Evolutionary conservation across 2,113 vertebrate genomes (phyloP).

Genomic region (Lates calcarifer): DNA sequence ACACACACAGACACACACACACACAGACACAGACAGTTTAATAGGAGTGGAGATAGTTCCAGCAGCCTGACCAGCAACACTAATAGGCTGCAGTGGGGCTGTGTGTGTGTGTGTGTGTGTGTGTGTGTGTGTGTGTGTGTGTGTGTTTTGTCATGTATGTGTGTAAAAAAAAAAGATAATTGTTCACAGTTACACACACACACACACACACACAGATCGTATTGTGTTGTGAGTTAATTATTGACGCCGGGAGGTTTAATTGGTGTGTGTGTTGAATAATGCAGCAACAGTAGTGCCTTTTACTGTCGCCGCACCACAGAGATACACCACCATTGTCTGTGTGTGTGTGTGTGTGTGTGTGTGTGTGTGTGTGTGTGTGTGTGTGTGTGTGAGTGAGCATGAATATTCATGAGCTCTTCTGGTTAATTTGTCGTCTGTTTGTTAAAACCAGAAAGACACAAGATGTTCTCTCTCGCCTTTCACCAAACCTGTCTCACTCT

Average conservation of each 20-base stretch:
- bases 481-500: conserved; percentile 12
- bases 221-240: conserved; percentile 70
- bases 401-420: conserved; percentile 75
- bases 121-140: conserved; percentile 19
- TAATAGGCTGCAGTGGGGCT: conserved; percentile 33
- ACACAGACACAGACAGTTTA: conserved; percentile 21
- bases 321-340: background rate
- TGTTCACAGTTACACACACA: conserved; percentile 22
- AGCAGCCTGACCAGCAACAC: conserved; percentile 49
- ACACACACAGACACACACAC: conserved; percentile 10
- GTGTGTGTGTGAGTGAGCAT: conserved; percentile 51
- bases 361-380: conserved; percentile 38
- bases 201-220: conserved; percentile 21
- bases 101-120: conserved; percentile 7
- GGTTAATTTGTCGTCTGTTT: conserved; percentile 76
- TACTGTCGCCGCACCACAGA: conserved; percentile 63
- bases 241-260: conserved; percentile 71
- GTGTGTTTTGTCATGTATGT: background rate
- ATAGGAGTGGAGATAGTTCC: conserved; percentile 32
- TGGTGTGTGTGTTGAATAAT: conserved; percentile 73
- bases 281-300: conserved; percentile 68
- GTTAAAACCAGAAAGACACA: conserved; percentile 72
- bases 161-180: conserved; percentile 19
- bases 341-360: conserved; percentile 40
- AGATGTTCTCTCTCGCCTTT: conserved; percentile 64